These are phyloP conservation scores for Contarinia nasturtii DNA, from an alignment of 1,140 invertebrate genomes.

Conservation along the genomic window DNA sequence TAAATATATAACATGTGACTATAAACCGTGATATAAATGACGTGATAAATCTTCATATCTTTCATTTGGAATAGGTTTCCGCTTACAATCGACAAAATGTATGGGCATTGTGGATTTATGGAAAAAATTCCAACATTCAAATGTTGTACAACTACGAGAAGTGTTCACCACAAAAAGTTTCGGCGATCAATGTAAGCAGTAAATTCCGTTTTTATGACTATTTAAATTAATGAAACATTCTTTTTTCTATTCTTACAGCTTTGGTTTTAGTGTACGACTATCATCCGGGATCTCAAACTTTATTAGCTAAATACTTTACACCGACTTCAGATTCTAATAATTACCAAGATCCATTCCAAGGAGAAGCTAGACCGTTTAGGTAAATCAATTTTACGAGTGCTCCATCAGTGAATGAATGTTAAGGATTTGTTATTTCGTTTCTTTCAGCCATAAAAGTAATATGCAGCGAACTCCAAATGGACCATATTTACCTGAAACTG, in stretches of 20 bases:
- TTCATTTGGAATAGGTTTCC: constrained; percentile 27
- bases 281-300: constrained; percentile 73
- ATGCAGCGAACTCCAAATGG: constrained; percentile 35
- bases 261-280: constrained; percentile 94
- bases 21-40: no score
- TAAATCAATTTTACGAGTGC: constrained; percentile 5
- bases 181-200: constrained; percentile 69
- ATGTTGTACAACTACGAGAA: constrained; percentile 78
- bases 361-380: constrained; percentile 55
- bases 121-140: constrained; percentile 85
- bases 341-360: constrained; percentile 62
- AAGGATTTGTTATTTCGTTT: constrained; percentile 29
- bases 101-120: constrained; percentile 76
- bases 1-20: constrained; percentile 5
- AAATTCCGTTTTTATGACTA: no score
- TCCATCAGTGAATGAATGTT: no score
- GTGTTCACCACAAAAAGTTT: constrained; percentile 92
- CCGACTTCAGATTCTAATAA: constrained; percentile 43
- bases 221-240: no score
- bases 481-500: constrained; percentile 62
- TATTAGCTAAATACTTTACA: constrained; percentile 72
- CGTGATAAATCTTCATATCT: no score
- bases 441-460: constrained; percentile 67
- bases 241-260: constrained; percentile 36
- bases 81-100: constrained; percentile 65